Evolutionary conservation across 2,113 vertebrate genomes (phyloP).

Genomic region (Falco punctatus): DNA sequence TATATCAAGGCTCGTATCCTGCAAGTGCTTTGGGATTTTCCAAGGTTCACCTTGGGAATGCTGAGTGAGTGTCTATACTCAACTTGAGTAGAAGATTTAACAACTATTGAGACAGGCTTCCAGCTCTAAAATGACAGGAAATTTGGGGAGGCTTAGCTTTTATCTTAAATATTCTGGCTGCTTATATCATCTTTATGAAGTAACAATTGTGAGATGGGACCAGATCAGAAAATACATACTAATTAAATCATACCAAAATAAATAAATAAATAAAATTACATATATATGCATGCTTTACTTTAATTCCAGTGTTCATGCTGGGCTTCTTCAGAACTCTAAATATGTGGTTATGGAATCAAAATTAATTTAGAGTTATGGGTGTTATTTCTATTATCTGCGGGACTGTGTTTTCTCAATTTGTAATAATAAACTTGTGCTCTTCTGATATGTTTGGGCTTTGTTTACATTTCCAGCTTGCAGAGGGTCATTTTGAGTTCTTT

Average conservation of each 20-base stretch:
- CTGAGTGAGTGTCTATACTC: background rate
- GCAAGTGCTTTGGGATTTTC: background rate
- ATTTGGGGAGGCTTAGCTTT: fast-evolving
- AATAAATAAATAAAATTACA: too few relatives aligned
- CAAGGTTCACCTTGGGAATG: background rate
- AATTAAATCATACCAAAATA: background rate
- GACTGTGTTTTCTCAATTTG: background rate
- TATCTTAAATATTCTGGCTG: background rate
- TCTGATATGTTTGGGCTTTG: background rate
- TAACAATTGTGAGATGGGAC: background rate
- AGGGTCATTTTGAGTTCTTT: background rate
- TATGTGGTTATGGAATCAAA: background rate
- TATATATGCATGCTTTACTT: background rate
- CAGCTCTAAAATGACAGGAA: background rate
- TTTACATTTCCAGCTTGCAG: background rate
- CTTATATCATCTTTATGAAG: background rate
- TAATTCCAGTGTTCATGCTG: background rate
- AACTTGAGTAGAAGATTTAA: background rate
- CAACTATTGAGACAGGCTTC: background rate
- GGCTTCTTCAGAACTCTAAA: background rate
- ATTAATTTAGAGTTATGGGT: background rate
- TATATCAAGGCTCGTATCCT: background rate
- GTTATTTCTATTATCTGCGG: background rate
- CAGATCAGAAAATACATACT: background rate
- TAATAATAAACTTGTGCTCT: background rate